Base-by-base conservation (phyloP, 1,140 invertebrate genomes). In the Panonychus citri region DNA sequence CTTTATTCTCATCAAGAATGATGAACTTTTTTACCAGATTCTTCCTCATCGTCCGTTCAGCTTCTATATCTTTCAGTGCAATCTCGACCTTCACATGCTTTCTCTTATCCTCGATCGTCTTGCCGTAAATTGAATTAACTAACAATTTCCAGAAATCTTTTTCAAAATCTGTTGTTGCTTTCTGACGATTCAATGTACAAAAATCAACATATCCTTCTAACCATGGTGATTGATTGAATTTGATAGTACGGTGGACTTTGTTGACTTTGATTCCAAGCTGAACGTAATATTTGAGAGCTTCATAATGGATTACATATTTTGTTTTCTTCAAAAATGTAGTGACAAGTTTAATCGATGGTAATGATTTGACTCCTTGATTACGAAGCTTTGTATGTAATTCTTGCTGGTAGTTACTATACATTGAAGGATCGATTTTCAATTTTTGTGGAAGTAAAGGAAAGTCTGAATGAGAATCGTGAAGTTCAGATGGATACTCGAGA, bases 251-350 rank as follows among this genome's bases (percentile, higher is more conserved):
- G 66, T 76, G 66, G 34, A 76, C 66, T 67, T 73, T 72, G 49
- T 58, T 68, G 48, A 75, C 52, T 60, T 64, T 65, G 27, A 76
- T 40, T 37, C 73, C 74, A 55, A 66, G 25, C 52, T 66, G 52
- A 27, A 74, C 19, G 59, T 66, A 71, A 63, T 72, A 70, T 65
- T 74, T 64, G 34, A 75, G 66, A 63, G 69, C 71, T 57, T 61
- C 55, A 65, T 73, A 73, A 64, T 75, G 74, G 34, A 75, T 66
- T 40, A 70, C 61, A 66, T 74, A 75, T 28, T 69, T 70, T 56
- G 61, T 59, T 42, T 60, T 62, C 46, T 57, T 30, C 12, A 48
- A 2, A n/a, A 61, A 55, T 55, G 46, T 57, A 7, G 37, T 50
- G 8, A 37, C 13, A 30, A 62, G 25, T 57, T 57, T 62, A 26